Base-by-base conservation (phyloP, 2,797 vertebrate species). In the Molossus alvarezi region DNA sequence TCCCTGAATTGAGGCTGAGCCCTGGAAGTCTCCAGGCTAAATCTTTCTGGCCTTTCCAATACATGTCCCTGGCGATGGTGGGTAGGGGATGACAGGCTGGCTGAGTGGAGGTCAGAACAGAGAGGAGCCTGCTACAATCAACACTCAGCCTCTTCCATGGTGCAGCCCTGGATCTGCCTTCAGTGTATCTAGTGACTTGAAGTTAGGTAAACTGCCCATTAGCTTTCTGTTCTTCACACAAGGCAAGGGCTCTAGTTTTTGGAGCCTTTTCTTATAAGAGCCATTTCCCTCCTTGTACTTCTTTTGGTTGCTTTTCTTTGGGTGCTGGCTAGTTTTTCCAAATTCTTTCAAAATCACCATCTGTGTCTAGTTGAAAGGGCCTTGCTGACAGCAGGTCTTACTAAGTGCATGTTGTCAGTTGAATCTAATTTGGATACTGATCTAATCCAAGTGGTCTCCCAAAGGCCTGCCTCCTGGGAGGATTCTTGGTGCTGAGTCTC, bases 311-410 rank as follows among this genome's bases (percentile, higher is more conserved):
- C 27, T 79, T 48, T 72, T 48, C 65, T 95, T n/a, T 45, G 23
- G 76, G 29, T 25, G 13, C 65, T 71, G 13, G n/a, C 29, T 83
- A 71, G 45, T 17, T 53, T 85, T 60, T 75, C n/a, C 41, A 37
- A 23, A 18, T 85, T 91, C 80, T 90, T 72, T 79, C 83, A 72
- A n/a, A 92, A 71, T 8, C 8, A 60, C 18, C 14, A 77, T 62
- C 72, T 73, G 55, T 57, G 18, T 41, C 64, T 82, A 29, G 33
- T 27, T 65, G 77, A 85, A 88, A 48, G 45, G 10, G 15, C 57
- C 55, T 60, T 37, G 25, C 23, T 25, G 41, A 23, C 15, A 48
- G 79, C 27, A 53, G 18, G 51, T 55, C n/a, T 64, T 29, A 33
- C 17, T 6, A 18, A 64, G 45, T 23, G 23, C 8, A 10, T 17